Percentiles rank a stretch among this genome's conserved stretches.
These are phyloP conservation scores for Caerostris extrusa DNA, from an alignment of 1,140 invertebrate species.

Conservation along the genomic window DNA sequence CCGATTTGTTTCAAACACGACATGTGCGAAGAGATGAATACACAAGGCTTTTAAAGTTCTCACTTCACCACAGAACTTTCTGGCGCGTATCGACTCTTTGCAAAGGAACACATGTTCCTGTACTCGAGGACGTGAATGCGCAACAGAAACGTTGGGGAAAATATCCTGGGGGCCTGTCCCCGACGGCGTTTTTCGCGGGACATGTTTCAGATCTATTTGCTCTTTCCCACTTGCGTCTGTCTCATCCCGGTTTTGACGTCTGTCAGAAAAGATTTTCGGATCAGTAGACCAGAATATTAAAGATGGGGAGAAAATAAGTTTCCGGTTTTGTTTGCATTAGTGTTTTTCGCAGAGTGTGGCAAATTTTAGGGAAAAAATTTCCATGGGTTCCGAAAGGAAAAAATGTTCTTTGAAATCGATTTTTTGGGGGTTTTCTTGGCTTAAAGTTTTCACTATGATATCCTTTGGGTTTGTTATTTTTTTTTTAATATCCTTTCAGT, in stretches of 20 bases:
- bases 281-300: slow-evolving; percentile 69
- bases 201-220: slow-evolving; percentile 28
- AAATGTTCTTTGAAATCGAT: not conserved
- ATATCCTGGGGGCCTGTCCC: slow-evolving; percentile 1
- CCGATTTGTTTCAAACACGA: no score
- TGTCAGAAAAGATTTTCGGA: slow-evolving; percentile 36
- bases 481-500: no score
- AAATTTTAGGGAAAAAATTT: not conserved
- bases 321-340: slow-evolving; percentile 37
- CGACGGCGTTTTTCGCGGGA: not conserved
- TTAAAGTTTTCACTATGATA: not conserved
- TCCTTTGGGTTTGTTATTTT: no score
- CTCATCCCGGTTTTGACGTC: slow-evolving; percentile 48
- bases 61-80: not conserved
- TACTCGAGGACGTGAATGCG: not conserved
- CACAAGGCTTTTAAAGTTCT: not conserved
- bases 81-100: not conserved
- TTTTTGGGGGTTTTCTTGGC: not conserved
- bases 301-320: slow-evolving; percentile 16
- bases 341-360: not conserved
- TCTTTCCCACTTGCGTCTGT: not conserved
- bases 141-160: not conserved
- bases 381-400: not conserved
- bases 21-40: not conserved
- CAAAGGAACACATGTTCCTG: not conserved